Evolutionary conservation across 1,140 invertebrate species (phyloP).

Genomic region (Phymorhynchus buccinoides): DNA sequence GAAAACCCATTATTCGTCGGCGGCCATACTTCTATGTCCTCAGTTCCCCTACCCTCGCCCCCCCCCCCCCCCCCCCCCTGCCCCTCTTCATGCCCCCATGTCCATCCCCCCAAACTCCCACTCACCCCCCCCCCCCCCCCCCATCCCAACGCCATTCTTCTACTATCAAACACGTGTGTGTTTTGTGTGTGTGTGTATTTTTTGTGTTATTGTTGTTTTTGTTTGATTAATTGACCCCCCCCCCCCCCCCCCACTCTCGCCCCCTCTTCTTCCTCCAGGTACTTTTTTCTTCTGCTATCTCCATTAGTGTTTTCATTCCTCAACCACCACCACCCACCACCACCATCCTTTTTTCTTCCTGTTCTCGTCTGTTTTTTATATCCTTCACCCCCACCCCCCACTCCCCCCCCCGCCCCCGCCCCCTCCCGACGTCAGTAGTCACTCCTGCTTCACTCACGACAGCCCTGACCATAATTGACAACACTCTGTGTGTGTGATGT

Average conservation of each 20-base stretch:
- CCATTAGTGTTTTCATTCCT: too few relatives aligned
- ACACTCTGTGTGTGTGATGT: not conserved
- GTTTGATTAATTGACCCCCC: too few relatives aligned
- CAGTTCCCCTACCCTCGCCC: not conserved
- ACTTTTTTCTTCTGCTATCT: too few relatives aligned
- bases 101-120: too few relatives aligned
- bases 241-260: too few relatives aligned
- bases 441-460: not conserved
- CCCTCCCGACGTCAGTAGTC: not conserved
- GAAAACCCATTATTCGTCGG: not conserved
- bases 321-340: not conserved
- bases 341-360: not conserved
- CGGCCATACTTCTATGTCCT: not conserved
- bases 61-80: not conserved
- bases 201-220: too few relatives aligned
- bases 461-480: not conserved
- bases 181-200: too few relatives aligned
- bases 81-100: not conserved
- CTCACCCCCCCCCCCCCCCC: too few relatives aligned
- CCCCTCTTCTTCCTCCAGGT: not conserved
- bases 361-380: not conserved
- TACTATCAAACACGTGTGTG: too few relatives aligned
- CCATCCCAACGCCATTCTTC: not conserved
- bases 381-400: too few relatives aligned
- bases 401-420: not conserved